These are phyloP conservation scores for Streblospio benedicti DNA, from an alignment of 1,140 invertebrate genomes.

Conservation along the genomic window DNA sequence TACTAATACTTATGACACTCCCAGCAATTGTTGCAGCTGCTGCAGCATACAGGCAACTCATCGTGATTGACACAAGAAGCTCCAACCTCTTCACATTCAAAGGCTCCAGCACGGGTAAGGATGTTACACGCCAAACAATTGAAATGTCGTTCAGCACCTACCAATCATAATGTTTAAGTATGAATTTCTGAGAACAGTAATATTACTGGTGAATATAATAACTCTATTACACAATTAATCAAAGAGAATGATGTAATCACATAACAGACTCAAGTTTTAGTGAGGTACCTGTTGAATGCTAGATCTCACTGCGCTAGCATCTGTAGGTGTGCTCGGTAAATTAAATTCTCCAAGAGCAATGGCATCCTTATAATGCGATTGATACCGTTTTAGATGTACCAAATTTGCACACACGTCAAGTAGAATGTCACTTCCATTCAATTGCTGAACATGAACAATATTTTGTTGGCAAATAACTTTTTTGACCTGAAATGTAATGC, in stretches of 20 bases:
- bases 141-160: conserved; percentile 76
- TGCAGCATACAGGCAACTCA: conserved; percentile 70
- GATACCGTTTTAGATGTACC: conserved; percentile 64
- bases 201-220: neutral
- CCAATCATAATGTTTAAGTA: neutral
- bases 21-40: conserved; percentile 61
- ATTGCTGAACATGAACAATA: conserved; percentile 55
- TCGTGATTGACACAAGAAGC: conserved; percentile 65
- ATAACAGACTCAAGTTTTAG: too few relatives aligned
- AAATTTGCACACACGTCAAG: conserved; percentile 67
- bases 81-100: conserved; percentile 69
- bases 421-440: conserved; percentile 70
- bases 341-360: conserved; percentile 58
- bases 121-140: conserved; percentile 70
- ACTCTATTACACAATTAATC: neutral
- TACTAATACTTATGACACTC: conserved; percentile 57
- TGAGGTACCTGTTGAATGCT: too few relatives aligned
- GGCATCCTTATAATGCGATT: conserved; percentile 59
- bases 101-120: conserved; percentile 76
- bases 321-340: conserved; percentile 61
- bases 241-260: too few relatives aligned
- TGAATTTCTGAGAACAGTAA: neutral
- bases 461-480: conserved; percentile 56
- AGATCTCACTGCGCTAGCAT: too few relatives aligned
- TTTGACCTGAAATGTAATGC: conserved; percentile 27